A percentile compares a stretch with the other conserved stretches of the same genome.
phyloP scores from a whole-genome alignment of 2,113 vertebrate genomes.

The Damaliscus lunatus region DNA sequence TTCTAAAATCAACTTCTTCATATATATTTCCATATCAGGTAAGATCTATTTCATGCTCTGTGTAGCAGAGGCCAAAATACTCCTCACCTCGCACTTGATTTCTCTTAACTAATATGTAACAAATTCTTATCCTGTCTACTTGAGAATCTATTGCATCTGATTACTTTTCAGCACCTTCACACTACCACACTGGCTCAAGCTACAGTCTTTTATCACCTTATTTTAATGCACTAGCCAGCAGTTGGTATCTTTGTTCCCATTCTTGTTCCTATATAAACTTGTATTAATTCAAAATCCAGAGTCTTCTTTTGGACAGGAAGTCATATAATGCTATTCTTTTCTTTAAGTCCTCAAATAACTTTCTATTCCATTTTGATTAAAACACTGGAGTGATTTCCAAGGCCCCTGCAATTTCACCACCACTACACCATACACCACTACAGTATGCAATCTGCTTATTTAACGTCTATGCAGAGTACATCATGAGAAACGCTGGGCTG shows the following conservation, averaged over 20 bases:
- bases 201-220: background rate
- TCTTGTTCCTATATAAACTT: background rate
- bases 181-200: background rate
- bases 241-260: background rate
- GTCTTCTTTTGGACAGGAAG: background rate
- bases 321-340: background rate
- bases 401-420: fast-evolving
- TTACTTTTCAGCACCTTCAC: background rate
- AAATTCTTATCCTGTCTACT: background rate
- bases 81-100: background rate
- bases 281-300: background rate
- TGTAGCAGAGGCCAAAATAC: background rate
- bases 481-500: fast-evolving
- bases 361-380: background rate
- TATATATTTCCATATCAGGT: background rate
- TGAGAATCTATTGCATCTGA: background rate
- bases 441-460: background rate
- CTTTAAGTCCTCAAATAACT: background rate
- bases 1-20: background rate
- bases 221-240: background rate
- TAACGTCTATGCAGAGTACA: background rate
- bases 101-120: background rate
- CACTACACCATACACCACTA: background rate
- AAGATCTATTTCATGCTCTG: background rate
- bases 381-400: background rate